Conservation (phyloP, 2,113 vertebrate genomes). For the Grammomys dolichurus region DNA sequence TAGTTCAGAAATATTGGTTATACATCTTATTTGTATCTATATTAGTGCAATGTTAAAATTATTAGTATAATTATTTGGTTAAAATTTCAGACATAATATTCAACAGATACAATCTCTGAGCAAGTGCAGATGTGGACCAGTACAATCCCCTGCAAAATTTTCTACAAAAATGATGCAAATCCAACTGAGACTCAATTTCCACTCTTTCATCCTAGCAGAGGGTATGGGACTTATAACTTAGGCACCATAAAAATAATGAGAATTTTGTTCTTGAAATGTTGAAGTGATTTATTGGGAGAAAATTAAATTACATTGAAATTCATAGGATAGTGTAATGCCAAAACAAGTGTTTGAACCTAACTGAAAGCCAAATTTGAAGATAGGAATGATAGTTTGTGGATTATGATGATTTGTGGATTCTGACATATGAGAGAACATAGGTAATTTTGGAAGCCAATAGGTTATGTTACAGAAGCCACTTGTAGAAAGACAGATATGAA, state of each 20-base stretch:
- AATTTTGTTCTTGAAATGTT: neutral
- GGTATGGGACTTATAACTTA: neutral
- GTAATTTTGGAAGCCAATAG: neutral
- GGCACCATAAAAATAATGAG: neutral
- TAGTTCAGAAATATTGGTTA: conserved; percentile 6
- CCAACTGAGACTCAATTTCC: neutral
- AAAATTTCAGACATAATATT: neutral
- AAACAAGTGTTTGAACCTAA: neutral
- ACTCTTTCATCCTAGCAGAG: neutral
- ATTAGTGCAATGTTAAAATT: neutral
- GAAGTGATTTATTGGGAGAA: neutral
- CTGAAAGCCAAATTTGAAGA: neutral
- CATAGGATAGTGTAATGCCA: neutral
- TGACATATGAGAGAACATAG: neutral
- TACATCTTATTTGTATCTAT: neutral
- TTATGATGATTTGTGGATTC: neutral
- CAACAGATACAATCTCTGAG: neutral
- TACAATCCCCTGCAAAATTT: neutral
- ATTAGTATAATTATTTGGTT: neutral
- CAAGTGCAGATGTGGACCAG: neutral
- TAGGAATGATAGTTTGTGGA: neutral
- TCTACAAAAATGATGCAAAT: neutral
- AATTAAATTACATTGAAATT: neutral
- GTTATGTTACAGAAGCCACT: neutral
- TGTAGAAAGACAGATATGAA: neutral